phyloP scores from a whole-genome alignment of 2,113 vertebrate genomes.

The Pao palembangensis region DNA sequence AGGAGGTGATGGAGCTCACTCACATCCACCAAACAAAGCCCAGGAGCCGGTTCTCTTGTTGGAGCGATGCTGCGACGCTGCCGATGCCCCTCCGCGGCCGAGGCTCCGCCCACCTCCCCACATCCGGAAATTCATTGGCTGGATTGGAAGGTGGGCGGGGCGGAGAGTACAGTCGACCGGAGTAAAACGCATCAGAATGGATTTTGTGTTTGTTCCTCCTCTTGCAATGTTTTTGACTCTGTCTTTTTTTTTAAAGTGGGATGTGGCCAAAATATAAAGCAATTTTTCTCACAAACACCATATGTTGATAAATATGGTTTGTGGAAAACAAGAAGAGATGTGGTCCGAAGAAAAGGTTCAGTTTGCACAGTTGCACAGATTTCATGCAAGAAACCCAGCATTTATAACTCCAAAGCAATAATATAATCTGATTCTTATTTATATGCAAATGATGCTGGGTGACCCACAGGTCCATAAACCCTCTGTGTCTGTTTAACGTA shows the following conservation, averaged over 20 bases:
- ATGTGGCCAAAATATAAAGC: no score
- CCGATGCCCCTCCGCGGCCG: slow-evolving; percentile 30
- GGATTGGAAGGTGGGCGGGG: slow-evolving; percentile 42
- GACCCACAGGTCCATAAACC: slow-evolving; percentile 16
- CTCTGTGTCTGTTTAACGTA: slow-evolving; percentile 33
- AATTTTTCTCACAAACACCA: no score
- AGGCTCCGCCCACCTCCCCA: slow-evolving; percentile 9
- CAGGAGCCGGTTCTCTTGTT: slow-evolving; percentile 45
- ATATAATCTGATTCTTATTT: slow-evolving; percentile 48
- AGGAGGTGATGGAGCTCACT: slow-evolving; percentile 59
- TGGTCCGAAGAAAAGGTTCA: no score
- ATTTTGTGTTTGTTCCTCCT: background rate
- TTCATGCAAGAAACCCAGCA: slow-evolving; percentile 36
- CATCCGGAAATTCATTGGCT: slow-evolving; percentile 46
- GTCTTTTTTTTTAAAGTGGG: no score
- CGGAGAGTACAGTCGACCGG: background rate
- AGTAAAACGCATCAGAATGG: background rate
- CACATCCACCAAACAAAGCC: slow-evolving; percentile 73
- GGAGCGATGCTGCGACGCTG: slow-evolving; percentile 58
- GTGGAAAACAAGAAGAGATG: no score
- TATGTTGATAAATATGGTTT: no score
- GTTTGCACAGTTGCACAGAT: slow-evolving; percentile 5
- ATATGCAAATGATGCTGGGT: slow-evolving; percentile 54
- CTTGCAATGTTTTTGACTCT: no score
- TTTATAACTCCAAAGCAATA: slow-evolving; percentile 40